A percentile compares a stretch with the other conserved stretches of the same genome.
Conservation (phyloP, 1,140 invertebrate species). For the Ostrea edulis region DNA sequence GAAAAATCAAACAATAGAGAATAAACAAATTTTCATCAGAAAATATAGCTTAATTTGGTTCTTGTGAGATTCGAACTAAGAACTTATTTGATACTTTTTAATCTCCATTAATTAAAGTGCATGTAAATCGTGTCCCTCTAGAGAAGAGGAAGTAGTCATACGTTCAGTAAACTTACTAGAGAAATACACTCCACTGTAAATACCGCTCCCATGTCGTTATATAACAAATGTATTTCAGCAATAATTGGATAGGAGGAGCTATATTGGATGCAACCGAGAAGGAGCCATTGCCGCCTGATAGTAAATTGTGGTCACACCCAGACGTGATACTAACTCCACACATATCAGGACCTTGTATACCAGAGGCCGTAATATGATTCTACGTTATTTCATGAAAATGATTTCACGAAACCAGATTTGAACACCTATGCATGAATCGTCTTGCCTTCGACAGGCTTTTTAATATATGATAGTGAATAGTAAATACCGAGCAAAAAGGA, state of each 20-base stretch:
- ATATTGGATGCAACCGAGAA: constrained; percentile 83
- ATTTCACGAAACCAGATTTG: constrained; percentile 32
- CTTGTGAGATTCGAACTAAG: too few relatives aligned
- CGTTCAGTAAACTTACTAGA: too few relatives aligned
- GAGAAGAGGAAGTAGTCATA: too few relatives aligned
- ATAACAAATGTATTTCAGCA: constrained; percentile 50
- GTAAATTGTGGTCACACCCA: constrained; percentile 81
- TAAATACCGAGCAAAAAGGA: constrained; percentile 74
- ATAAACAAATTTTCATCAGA: too few relatives aligned
- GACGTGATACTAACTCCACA: constrained; percentile 83
- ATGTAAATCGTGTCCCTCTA: too few relatives aligned
- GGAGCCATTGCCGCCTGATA: constrained; percentile 82
- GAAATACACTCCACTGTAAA: too few relatives aligned
- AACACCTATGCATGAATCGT: not conserved
- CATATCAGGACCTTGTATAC: constrained; percentile 74
- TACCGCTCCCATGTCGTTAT: too few relatives aligned
- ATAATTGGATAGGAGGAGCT: constrained; percentile 82
- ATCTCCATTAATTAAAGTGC: too few relatives aligned
- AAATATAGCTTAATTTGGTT: too few relatives aligned
- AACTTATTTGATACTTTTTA: too few relatives aligned
- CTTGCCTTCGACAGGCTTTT: not conserved
- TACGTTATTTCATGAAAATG: not conserved
- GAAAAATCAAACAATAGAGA: too few relatives aligned
- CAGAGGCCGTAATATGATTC: constrained; percentile 42
- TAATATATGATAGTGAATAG: not conserved